A percentile compares a stretch with the other conserved stretches of the same genome.
phyloP scores from a whole-genome alignment of 2,797 vertebrate genomes.

The Odontamblyopus rebecca region DNA sequence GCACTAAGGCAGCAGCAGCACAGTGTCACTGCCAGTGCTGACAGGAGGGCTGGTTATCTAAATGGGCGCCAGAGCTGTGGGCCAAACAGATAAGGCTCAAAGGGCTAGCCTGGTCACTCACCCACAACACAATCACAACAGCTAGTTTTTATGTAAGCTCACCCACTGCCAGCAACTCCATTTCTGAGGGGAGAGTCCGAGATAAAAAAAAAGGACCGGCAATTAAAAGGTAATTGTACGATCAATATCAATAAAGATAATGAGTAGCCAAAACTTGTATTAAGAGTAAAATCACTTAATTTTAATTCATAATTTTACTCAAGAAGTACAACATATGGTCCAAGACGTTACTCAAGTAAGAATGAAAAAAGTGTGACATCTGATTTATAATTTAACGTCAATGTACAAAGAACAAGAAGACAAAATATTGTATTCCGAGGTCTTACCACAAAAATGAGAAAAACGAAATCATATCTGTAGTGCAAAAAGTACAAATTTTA shows the following conservation, averaged over 20 bases:
- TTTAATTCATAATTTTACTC: too few relatives aligned
- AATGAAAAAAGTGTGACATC: too few relatives aligned
- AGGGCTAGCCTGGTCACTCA: constrained; percentile 30
- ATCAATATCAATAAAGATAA: neutral
- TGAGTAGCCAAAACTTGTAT: too few relatives aligned
- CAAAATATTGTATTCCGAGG: too few relatives aligned
- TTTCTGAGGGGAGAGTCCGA: neutral
- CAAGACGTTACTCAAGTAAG: too few relatives aligned
- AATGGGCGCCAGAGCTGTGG: constrained; percentile 57
- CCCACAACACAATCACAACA: constrained; percentile 4
- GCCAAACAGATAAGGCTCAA: constrained; percentile 64
- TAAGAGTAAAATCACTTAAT: too few relatives aligned
- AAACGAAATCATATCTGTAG: too few relatives aligned
- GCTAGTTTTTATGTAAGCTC: constrained; percentile 52
- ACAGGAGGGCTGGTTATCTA: constrained; percentile 65
- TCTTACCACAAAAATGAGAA: too few relatives aligned
- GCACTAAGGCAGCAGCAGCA: constrained; percentile 12
- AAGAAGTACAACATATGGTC: too few relatives aligned
- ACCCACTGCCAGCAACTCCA: constrained; percentile 31
- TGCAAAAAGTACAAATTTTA: too few relatives aligned
- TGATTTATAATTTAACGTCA: too few relatives aligned
- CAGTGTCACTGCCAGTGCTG: constrained; percentile 47
- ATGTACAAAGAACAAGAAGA: too few relatives aligned
- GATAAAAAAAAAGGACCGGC: constrained; percentile 17
- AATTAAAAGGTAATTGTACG: neutral